A percentile compares a stretch with the other conserved stretches of the same genome.
Evolutionary conservation across 2,113 vertebrate species (phyloP).

Genomic region (Panurus biarmicus): DNA sequence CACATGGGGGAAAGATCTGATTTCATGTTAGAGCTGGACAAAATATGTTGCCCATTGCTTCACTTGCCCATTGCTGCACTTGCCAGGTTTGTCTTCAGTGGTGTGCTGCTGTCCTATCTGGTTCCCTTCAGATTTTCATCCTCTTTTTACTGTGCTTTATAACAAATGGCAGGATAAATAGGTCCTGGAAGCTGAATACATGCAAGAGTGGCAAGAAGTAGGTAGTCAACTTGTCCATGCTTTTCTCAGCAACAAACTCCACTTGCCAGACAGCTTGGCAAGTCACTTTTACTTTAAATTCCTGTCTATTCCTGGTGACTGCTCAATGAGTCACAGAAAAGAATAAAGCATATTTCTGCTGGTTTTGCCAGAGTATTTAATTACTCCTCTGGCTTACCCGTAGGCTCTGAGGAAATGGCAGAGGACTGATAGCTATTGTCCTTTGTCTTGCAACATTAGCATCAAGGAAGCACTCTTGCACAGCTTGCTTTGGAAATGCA

Average conservation of each 20-base stretch:
- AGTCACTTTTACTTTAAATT: neutral
- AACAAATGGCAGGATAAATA: neutral
- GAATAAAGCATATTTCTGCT: neutral
- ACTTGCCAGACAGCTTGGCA: neutral
- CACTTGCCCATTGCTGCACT: neutral
- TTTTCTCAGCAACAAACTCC: neutral
- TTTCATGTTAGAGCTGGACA: neutral
- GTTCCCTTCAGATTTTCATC: neutral
- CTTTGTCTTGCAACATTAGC: neutral
- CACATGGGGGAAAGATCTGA: neutral
- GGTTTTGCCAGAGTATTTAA: neutral
- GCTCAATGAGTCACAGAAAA: neutral
- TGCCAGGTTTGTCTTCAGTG: neutral
- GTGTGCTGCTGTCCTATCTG: neutral
- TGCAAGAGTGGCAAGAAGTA: neutral
- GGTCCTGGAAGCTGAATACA: neutral
- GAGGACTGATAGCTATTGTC: neutral
- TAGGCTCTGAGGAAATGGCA: conserved; percentile 2
- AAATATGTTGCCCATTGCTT: neutral
- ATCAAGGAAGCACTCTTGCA: neutral
- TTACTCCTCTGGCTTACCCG: neutral
- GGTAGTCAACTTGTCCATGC: neutral
- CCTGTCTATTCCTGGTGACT: neutral
- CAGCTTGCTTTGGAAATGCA: neutral
- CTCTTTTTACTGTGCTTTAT: neutral